Base-by-base conservation (phyloP, 2,888 invertebrate species). In the Tortricodes alternella region DNA sequence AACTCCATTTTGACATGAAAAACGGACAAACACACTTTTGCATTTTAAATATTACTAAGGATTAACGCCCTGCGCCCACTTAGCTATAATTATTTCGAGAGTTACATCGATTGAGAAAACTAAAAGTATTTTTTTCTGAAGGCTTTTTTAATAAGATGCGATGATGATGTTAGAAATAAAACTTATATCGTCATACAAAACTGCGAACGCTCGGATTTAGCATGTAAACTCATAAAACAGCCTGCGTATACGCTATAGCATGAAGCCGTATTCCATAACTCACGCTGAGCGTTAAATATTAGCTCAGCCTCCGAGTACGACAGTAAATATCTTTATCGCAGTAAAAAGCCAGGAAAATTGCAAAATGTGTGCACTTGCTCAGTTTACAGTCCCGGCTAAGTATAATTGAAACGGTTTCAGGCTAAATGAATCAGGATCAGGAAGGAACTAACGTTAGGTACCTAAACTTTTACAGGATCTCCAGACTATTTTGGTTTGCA, bases 191-290 rank as follows among this genome's bases (percentile, higher is more conserved):
- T 9, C 39, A 41, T 41, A 41, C 41, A 46, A 27, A 2, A 39
- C n/a, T 29, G 21, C 18, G 32, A 48, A 41, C 41, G 41, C 15
- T 24, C 15, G 29, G 46, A 48, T 53, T 53, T 48, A 53, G 48
- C 41, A 41, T 34, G 49, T 55, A 55, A 48, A 49, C 55, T 55
- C 55, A 49, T 55, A 55, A 55, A 55, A 18, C 41, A 34, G 11
- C 15, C 35, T 16, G 39, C 53, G 46, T 38, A 15, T n/a, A n/a
- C n/a, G n/a, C n/a, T n/a, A n/a, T 16, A 46, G 41, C 48, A 39
- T 49, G 23, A 55, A 49, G 35, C 55, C 49, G 49, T 43, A 39
- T 49, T 29, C 24, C 34, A 27, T 55, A 55, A 35, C 43, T 55
- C 49, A 55, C 48, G 35, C 49, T 43, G 21, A 18, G 48, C 27